phyloP scores from a whole-genome alignment of 2,113 vertebrate species.

The Tricholaema leucomelas region DNA sequence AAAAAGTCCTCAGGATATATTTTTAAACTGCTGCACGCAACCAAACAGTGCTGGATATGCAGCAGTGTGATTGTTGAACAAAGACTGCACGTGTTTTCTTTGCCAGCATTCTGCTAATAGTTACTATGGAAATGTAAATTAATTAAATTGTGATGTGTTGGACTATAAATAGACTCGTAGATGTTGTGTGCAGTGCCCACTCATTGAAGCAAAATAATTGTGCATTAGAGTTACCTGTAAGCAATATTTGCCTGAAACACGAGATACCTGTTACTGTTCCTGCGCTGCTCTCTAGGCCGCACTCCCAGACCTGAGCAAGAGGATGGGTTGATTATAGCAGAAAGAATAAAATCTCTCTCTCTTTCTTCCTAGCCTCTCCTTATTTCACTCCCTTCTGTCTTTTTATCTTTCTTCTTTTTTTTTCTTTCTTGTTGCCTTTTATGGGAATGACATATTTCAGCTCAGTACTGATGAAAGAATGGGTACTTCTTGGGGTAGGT shows the following conservation, averaged over 20 bases:
- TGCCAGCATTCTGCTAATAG: background rate
- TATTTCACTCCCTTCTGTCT: background rate
- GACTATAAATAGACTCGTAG: conserved; percentile 32
- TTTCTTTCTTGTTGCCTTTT: background rate
- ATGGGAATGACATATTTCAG: no score
- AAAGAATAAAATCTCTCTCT: background rate
- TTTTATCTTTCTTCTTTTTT: background rate
- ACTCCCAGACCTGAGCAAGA: background rate
- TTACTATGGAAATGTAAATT: conserved; percentile 49
- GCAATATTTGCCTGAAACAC: background rate
- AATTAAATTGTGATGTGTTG: conserved; percentile 7
- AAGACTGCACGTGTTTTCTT: background rate
- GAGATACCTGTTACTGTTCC: background rate
- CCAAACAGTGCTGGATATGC: background rate
- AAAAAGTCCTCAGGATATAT: background rate
- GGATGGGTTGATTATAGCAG: background rate
- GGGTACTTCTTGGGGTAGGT: no score
- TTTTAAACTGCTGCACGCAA: background rate
- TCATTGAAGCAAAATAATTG: background rate
- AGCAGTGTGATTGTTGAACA: background rate
- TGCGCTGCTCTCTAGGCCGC: background rate
- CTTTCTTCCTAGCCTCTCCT: background rate
- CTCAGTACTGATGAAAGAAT: no score
- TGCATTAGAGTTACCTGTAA: background rate
- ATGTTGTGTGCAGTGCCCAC: background rate